Conservation (phyloP, 2,888 invertebrate genomes). For the Troides aeacus region DNA sequence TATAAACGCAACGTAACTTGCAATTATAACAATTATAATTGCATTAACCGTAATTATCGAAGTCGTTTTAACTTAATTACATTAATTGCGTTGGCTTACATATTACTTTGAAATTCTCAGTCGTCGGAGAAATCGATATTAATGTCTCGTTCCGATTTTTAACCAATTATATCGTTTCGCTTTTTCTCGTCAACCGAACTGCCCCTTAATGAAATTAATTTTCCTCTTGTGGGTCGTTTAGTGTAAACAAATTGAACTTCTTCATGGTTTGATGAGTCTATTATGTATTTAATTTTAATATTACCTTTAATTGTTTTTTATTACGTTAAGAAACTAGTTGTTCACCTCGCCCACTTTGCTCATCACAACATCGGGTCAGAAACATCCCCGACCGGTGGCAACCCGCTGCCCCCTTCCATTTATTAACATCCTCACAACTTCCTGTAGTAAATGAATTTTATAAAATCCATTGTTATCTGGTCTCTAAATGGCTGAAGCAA, state of each 20-base stretch:
- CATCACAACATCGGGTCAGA: too few relatives aligned
- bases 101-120: slow-evolving; percentile 7
- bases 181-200: neutral
- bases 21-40: slow-evolving; percentile 25
- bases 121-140: slow-evolving; percentile 23
- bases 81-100: slow-evolving; percentile 17
- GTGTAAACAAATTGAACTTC: neutral
- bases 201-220: neutral
- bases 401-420: too few relatives aligned
- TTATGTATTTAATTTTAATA: neutral
- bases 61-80: slow-evolving; percentile 22
- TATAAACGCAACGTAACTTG: slow-evolving; percentile 10
- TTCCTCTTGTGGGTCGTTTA: neutral
- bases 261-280: neutral
- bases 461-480: too few relatives aligned
- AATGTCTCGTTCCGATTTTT: slow-evolving; percentile 8
- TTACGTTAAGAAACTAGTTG: too few relatives aligned
- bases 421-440: too few relatives aligned
- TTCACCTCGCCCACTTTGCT: too few relatives aligned
- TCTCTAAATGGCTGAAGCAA: too few relatives aligned
- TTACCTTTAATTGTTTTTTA: neutral
- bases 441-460: too few relatives aligned
- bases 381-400: too few relatives aligned
- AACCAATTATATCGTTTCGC: slow-evolving; percentile 1
- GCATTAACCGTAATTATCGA: slow-evolving; percentile 21